Evolutionary conservation across 1,140 invertebrate genomes (phyloP).

Genomic region (Bilobella aurantiaca): DNA sequence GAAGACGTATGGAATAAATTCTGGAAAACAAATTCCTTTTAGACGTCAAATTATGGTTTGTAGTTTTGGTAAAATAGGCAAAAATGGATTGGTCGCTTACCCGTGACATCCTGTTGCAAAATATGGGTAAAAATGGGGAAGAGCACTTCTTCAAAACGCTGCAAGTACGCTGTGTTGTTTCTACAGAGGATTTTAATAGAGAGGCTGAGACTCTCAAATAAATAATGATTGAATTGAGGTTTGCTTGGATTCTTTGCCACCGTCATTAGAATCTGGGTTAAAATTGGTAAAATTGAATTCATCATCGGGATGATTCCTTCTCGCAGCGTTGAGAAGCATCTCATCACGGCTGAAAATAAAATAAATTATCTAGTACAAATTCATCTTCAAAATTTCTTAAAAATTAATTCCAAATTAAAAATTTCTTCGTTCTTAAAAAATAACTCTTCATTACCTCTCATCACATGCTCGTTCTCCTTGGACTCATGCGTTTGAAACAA

Average conservation of each 20-base stretch:
- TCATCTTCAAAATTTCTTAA: too few relatives aligned
- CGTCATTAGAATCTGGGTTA: slow-evolving; percentile 67
- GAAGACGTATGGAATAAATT: slow-evolving; percentile 95
- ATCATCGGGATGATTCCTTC: slow-evolving; percentile 70
- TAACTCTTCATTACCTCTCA: slow-evolving; percentile 60
- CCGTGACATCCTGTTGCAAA: slow-evolving; percentile 83
- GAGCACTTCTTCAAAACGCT: slow-evolving; percentile 78
- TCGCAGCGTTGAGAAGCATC: slow-evolving; percentile 70
- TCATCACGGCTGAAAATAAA: slow-evolving; percentile 64
- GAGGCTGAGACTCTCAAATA: slow-evolving; percentile 87
- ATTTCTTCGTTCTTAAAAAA: too few relatives aligned
- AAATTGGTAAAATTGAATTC: slow-evolving; percentile 62
- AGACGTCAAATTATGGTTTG: slow-evolving; percentile 5
- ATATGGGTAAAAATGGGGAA: slow-evolving; percentile 91
- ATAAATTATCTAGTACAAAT: too few relatives aligned
- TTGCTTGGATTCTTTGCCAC: slow-evolving; percentile 92
- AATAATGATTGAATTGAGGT: slow-evolving; percentile 94
- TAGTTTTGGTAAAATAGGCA: not conserved
- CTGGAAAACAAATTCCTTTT: slow-evolving; percentile 52
- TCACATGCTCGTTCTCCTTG: slow-evolving; percentile 90
- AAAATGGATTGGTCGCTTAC: slow-evolving; percentile 41
- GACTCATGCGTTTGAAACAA: slow-evolving; percentile 60
- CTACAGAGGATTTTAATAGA: slow-evolving; percentile 80
- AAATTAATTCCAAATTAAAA: too few relatives aligned
- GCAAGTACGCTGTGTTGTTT: slow-evolving; percentile 61